A percentile compares a stretch with the other conserved stretches of the same genome.
These are phyloP conservation scores for Callitettix versicolor DNA, from an alignment of 1,140 invertebrate genomes.

Conservation along the genomic window DNA sequence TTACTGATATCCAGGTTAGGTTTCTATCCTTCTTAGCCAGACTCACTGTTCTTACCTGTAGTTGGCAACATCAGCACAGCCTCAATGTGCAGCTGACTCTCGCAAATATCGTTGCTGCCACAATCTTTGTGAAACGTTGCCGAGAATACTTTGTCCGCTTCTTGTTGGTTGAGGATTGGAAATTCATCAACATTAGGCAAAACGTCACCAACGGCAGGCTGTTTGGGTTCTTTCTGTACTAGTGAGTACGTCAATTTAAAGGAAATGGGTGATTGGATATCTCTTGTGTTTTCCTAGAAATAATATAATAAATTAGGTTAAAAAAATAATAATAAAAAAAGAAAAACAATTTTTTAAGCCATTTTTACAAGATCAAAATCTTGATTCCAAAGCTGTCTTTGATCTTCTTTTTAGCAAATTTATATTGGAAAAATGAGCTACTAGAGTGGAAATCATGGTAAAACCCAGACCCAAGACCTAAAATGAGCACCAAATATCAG, in stretches of 20 bases:
- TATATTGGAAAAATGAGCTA: too few relatives aligned
- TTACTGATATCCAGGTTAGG: too few relatives aligned
- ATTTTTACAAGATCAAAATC: too few relatives aligned
- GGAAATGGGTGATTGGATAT: conserved; percentile 74
- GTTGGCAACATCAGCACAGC: conserved; percentile 49
- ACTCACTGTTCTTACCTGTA: too few relatives aligned
- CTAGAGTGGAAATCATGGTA: too few relatives aligned
- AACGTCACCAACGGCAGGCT: conserved; percentile 38
- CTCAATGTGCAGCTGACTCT: conserved; percentile 68
- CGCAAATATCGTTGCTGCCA: conserved; percentile 78
- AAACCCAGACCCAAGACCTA: too few relatives aligned
- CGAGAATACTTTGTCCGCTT: conserved; percentile 68
- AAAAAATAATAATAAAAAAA: conserved; percentile 18
- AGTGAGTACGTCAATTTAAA: conserved; percentile 78
- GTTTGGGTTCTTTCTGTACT: conserved; percentile 52
- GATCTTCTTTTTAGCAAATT: too few relatives aligned
- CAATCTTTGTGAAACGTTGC: conserved; percentile 90
- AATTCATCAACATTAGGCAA: conserved; percentile 65
- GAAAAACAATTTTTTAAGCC: conserved; percentile 14
- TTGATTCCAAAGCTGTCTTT: neutral
- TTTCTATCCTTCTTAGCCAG: too few relatives aligned
- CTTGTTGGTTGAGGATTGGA: conserved; percentile 81
- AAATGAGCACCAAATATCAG: too few relatives aligned
- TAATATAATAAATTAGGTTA: conserved; percentile 9
- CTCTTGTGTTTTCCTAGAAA: conserved; percentile 59